Evolutionary conservation across 2,888 invertebrate genomes (phyloP).

Genomic region (Hartigia nigra): DNA sequence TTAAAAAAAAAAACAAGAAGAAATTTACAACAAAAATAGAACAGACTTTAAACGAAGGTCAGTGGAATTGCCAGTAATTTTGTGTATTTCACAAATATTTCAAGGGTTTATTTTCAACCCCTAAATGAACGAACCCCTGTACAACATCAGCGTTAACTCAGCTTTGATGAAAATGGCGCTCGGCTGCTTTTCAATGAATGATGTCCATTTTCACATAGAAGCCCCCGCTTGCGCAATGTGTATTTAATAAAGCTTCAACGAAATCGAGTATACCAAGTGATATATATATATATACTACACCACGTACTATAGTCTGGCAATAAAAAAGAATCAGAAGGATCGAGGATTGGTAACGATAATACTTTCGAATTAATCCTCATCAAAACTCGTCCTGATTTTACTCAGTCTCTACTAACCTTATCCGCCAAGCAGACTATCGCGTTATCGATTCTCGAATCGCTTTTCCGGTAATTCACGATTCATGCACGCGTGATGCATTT

Average conservation of each 20-base stretch:
- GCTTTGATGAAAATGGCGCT: slow-evolving; percentile 3
- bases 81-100: neutral
- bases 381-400: neutral
- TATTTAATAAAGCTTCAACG: neutral
- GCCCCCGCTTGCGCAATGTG: neutral
- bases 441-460: slow-evolving; percentile 24
- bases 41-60: neutral
- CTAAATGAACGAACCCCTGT: neutral
- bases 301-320: neutral
- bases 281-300: neutral
- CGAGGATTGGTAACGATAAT: neutral
- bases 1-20: too few relatives aligned
- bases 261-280: neutral
- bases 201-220: neutral
- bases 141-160: neutral
- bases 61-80: neutral
- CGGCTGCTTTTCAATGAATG: slow-evolving; percentile 2
- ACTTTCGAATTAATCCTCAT: neutral
- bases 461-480: slow-evolving; percentile 23
- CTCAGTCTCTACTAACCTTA: slow-evolving; percentile 3
- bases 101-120: neutral
- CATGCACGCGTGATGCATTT: slow-evolving; percentile 35
- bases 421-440: slow-evolving; percentile 11
- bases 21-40: neutral
- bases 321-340: neutral